Conservation (phyloP, 2,888 invertebrate genomes). For the Poecilobothrus nobilitatus region DNA sequence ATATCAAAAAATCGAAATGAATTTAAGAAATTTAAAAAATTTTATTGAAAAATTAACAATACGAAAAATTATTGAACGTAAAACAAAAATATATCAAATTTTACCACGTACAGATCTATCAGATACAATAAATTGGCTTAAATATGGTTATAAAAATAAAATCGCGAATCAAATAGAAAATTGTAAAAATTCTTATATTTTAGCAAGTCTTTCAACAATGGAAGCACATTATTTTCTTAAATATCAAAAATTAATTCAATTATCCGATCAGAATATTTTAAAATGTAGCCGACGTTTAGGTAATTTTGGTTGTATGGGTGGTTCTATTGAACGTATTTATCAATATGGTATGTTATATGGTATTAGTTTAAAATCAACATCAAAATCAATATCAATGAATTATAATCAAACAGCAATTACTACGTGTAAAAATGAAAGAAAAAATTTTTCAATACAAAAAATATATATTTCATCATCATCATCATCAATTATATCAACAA, state of each 20-base stretch:
- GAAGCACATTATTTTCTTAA: slow-evolving; percentile 10
- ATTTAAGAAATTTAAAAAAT: not conserved
- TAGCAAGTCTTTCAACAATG: not conserved
- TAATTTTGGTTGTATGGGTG: slow-evolving; percentile 5
- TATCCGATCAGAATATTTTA: not conserved
- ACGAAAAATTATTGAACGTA: not conserved
- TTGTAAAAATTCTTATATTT: not conserved
- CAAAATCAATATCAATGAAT: not conserved
- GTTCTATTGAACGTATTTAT: not conserved
- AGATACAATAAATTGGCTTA: slow-evolving; percentile 8
- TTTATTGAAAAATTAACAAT: not conserved
- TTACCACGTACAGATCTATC: not conserved
- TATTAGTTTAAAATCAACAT: not conserved
- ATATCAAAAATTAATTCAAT: not conserved
- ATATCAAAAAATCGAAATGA: not conserved
- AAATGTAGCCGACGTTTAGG: not conserved
- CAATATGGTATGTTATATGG: not conserved
- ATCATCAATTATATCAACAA: not conserved
- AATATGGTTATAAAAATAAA: not conserved
- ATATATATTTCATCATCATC: not conserved
- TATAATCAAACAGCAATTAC: not conserved
- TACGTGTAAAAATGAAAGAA: not conserved
- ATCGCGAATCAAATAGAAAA: not conserved
- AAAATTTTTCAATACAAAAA: not conserved
- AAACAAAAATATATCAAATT: not conserved